Conservation (phyloP, 2,888 invertebrate species). For the Arctia plantaginis region DNA sequence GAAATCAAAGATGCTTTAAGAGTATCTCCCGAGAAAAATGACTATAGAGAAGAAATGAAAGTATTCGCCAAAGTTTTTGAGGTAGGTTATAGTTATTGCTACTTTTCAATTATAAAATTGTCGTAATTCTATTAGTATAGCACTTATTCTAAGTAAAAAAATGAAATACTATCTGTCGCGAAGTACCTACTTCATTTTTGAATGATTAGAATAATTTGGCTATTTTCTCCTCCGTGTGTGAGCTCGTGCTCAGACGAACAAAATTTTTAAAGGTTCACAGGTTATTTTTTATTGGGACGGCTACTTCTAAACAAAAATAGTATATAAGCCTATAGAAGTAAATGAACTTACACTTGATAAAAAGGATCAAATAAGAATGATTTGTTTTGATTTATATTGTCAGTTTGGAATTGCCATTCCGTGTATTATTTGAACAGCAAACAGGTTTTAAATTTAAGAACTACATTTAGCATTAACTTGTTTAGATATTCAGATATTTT, state of each 20-base stretch:
- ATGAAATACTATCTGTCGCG: neutral
- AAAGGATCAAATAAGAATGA: neutral
- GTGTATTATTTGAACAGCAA: neutral
- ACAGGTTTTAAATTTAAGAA: constrained; percentile 1
- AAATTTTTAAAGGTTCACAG: too few species aligned
- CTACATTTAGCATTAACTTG: neutral
- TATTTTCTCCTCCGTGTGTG: too few species aligned
- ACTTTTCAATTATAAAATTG: neutral
- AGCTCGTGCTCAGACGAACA: too few species aligned
- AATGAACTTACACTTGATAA: neutral
- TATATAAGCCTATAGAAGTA: neutral
- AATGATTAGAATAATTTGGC: too few species aligned
- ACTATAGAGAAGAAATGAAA: constrained; percentile 71
- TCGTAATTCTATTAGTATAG: neutral
- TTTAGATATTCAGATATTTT: neutral
- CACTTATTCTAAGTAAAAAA: too few species aligned
- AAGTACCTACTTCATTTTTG: too few species aligned
- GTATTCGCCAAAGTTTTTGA: constrained; percentile 64
- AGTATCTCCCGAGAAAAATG: constrained; percentile 74
- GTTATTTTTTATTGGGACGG: too few species aligned
- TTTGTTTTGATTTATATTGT: too few species aligned
- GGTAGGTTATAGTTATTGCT: constrained; percentile 53
- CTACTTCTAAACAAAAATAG: too few species aligned
- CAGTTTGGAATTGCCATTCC: neutral
- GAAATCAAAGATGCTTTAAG: constrained; percentile 87